Percentiles rank a stretch among this genome's conserved stretches.
phyloP scores from a whole-genome alignment of 1,140 invertebrate species.

The Riptortus pedestris region DNA sequence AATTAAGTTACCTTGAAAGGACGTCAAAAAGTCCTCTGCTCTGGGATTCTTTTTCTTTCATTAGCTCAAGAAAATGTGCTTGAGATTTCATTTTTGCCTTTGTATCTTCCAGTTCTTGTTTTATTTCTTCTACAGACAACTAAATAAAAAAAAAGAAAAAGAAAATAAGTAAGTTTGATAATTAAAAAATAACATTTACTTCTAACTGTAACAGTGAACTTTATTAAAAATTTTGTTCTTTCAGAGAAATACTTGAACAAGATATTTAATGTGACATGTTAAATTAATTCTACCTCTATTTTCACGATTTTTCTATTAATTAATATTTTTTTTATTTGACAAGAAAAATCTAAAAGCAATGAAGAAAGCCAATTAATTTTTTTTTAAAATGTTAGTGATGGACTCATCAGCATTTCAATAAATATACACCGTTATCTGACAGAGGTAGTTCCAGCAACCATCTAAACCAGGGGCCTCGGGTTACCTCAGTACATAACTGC shows the following conservation, averaged over 20 bases:
- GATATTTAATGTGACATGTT: not conserved
- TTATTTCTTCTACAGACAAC: not conserved
- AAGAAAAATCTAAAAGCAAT: too few species aligned
- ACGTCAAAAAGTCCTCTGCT: too few species aligned
- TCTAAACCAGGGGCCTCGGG: too few species aligned
- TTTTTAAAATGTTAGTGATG: too few species aligned
- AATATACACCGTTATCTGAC: too few species aligned
- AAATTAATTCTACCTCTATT: not conserved
- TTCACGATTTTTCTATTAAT: not conserved
- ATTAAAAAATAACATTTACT: not conserved
- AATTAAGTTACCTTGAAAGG: too few species aligned
- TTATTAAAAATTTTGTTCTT: not conserved
- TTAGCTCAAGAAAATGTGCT: not conserved
- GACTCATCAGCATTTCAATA: too few species aligned
- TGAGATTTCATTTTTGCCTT: conserved; percentile 4
- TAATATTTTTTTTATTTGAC: not conserved
- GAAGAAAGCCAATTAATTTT: too few species aligned
- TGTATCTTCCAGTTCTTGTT: not conserved
- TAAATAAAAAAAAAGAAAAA: not conserved
- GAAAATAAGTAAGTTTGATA: not conserved
- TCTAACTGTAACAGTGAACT: not conserved
- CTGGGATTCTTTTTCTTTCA: not conserved
- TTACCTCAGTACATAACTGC: too few species aligned
- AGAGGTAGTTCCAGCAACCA: too few species aligned
- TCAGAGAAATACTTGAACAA: not conserved